Conservation (phyloP, 1,140 invertebrate genomes). For the Drosophila eugracilis region DNA sequence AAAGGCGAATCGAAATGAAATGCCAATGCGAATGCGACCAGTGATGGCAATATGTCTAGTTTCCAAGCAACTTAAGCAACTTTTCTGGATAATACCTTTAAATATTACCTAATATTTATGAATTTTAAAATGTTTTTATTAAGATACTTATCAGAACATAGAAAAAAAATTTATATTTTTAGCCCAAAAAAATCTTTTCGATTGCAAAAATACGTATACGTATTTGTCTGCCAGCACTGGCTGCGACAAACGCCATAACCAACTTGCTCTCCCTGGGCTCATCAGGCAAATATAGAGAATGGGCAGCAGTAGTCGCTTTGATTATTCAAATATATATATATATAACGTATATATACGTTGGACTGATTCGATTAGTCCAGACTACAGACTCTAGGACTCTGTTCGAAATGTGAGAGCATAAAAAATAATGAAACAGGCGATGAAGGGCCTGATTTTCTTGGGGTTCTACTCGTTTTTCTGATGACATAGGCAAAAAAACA, state of each 20-base stretch:
- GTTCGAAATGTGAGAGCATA: constrained; percentile 57
- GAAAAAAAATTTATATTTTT: too few relatives aligned
- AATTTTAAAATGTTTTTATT: not conserved
- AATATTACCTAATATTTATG: not conserved
- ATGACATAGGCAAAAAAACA: constrained; percentile 28
- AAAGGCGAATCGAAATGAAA: constrained; percentile 22
- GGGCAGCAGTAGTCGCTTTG: constrained; percentile 20
- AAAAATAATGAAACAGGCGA: constrained; percentile 63
- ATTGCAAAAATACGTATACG: too few relatives aligned
- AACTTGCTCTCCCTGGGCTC: constrained; percentile 2
- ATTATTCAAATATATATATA: constrained; percentile 61
- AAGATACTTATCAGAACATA: too few relatives aligned
- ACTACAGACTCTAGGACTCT: constrained; percentile 13
- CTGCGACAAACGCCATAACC: not conserved
- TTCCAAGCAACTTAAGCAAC: not conserved
- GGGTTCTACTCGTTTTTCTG: constrained; percentile 5
- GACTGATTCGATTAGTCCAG: constrained; percentile 42
- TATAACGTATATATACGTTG: constrained; percentile 27
- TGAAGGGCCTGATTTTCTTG: constrained; percentile 17
- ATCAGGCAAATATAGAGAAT: constrained; percentile 4
- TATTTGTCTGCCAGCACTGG: not conserved
- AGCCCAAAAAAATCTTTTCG: not conserved
- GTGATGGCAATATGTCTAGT: not conserved
- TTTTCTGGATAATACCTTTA: not conserved
- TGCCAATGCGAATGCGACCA: constrained; percentile 1